These are phyloP conservation scores for Malthinus seriepunctatus DNA, from an alignment of 2,888 invertebrate genomes.

Conservation along the genomic window DNA sequence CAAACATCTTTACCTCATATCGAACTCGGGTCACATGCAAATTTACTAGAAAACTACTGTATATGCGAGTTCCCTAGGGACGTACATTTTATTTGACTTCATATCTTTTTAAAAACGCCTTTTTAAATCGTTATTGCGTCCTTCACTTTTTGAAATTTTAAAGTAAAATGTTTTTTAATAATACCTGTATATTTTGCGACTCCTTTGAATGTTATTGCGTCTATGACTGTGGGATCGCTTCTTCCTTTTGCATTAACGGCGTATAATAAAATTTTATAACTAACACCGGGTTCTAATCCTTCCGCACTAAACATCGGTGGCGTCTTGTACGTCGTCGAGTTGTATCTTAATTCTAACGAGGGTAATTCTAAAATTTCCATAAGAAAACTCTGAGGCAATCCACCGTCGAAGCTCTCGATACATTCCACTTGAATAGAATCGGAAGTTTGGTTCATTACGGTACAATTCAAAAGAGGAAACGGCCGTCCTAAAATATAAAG, in stretches of 20 bases:
- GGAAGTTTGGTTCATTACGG: conserved; percentile 84
- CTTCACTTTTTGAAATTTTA: background rate
- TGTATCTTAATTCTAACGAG: conserved; percentile 63
- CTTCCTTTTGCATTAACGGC: conserved; percentile 87
- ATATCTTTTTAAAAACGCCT: conserved; percentile 19
- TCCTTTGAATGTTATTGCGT: conserved; percentile 82
- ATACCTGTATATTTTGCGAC: conserved; percentile 85
- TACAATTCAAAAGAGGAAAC: conserved; percentile 84
- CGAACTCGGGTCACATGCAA: conserved; percentile 26
- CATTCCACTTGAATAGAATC: conserved; percentile 86
- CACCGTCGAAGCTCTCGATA: conserved; percentile 85
- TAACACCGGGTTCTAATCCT: conserved; percentile 73
- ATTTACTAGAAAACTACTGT: conserved; percentile 24
- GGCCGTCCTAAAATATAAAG: conserved; percentile 71
- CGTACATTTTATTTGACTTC: conserved; percentile 25
- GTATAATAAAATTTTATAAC: conserved; percentile 80
- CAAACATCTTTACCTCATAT: conserved; percentile 14
- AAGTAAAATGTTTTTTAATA: background rate
- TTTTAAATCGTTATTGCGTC: no score
- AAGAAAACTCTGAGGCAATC: conserved; percentile 83
- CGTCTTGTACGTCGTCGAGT: conserved; percentile 64
- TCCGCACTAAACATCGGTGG: conserved; percentile 71
- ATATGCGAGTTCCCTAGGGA: conserved; percentile 20
- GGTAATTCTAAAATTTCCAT: conserved; percentile 79
- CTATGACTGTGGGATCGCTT: conserved; percentile 81